Evolutionary conservation across 37 sponge, comb jelly and placozoan species (phyloP), one percentile per base, ranked within the genome.

Genomic region (Spongilla lacustris): DNA sequence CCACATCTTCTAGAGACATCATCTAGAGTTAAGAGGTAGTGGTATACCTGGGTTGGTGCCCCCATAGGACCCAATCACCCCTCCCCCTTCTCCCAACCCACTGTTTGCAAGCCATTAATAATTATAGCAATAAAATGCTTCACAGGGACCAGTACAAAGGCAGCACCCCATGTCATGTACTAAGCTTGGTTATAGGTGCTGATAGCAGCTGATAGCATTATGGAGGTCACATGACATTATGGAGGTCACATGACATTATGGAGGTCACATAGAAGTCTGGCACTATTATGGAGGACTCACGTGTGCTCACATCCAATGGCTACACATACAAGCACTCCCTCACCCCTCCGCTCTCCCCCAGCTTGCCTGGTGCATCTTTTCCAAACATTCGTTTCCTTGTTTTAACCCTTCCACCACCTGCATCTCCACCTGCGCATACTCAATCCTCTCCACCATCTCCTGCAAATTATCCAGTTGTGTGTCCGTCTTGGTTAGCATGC

Each of bases 1-100:
- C 99, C 31, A 98, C 99, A 86, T 97, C 96, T 49, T 98, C 99
- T 10, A 98, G 71, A 17, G 99, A 98, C 94, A 97, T 95, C 68
- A 98, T 90, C 93, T 93, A 69, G 9, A n/a, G n/a, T n/a, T 30
- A 23, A 23, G 29, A 12, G 28, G 75, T 38, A 69, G 2, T 1
- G 58, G 58, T 58, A 58, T 17, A 58, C 19, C 58, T 17, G 8
- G 46, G 46, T 8, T 46, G 46, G 46, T 46, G 46, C 8, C 46
- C 46, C 46, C 46, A n/a, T n/a, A n/a, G n/a, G n/a, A n/a, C n/a
- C n/a, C n/a, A n/a, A 3, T 41, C 41, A 41, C 6, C 21, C 58
- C 19, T 58, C 58, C 19, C 19, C 58, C 14, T 14, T 58, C 58
- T 17, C 4, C 58, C 58, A 1, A 1, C 58, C 58, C 58, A 58